Evolutionary conservation across 2,113 vertebrate species (phyloP).

Genomic region (Phylloscopus trochiloides): DNA sequence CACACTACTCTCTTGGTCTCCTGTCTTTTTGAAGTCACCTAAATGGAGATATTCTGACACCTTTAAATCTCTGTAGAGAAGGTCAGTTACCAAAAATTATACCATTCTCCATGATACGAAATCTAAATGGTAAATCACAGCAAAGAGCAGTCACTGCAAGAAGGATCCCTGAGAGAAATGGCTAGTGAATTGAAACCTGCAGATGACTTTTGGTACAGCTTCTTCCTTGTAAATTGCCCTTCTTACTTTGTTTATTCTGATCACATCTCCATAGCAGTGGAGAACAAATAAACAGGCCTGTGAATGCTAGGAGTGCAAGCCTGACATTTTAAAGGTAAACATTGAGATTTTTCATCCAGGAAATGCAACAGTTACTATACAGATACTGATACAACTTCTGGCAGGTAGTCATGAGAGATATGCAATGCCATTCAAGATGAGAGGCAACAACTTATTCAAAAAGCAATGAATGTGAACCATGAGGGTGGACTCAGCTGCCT

Average conservation of each 20-base stretch:
- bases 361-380: conserved; percentile 8
- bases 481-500: neutral
- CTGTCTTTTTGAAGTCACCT: neutral
- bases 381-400: conserved; percentile 21
- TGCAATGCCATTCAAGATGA: neutral
- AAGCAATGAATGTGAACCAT: neutral
- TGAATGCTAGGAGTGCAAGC: conserved; percentile 1
- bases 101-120: neutral
- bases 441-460: neutral
- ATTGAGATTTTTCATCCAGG: conserved; percentile 33
- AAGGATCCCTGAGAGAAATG: neutral
- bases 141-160: neutral
- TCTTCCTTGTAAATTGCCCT: conserved; percentile 19
- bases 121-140: neutral
- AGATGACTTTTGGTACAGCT: neutral
- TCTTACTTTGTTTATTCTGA: conserved; percentile 52
- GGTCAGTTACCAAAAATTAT: neutral
- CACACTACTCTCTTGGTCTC: neutral
- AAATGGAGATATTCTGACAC: neutral
- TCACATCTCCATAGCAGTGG: neutral
- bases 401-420: neutral
- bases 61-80: neutral
- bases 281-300: neutral
- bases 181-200: neutral
- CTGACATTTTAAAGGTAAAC: conserved; percentile 66